These are phyloP conservation scores for Nyctibius grandis DNA, from an alignment of 2,797 vertebrate species.

Conservation along the genomic window DNA sequence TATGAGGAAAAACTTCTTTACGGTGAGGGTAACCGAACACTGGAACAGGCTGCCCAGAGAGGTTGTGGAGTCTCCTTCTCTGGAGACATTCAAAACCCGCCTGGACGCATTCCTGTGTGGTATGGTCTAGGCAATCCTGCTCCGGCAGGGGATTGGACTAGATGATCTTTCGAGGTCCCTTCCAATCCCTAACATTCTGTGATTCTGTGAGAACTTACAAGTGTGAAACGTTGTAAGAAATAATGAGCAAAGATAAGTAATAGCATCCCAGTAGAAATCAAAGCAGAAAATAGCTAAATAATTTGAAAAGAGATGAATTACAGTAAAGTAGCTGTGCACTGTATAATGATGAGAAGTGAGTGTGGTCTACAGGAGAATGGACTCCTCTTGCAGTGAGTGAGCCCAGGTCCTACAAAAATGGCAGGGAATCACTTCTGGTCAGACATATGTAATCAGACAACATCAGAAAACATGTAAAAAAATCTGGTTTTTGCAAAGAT, in stretches of 20 bases:
- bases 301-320: conserved; percentile 46
- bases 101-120: too few relatives aligned
- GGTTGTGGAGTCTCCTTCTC: too few relatives aligned
- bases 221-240: conserved; percentile 26
- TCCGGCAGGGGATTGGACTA: too few relatives aligned
- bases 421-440: neutral
- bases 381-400: neutral
- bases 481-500: neutral
- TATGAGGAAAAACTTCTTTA: too few relatives aligned
- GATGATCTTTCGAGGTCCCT: too few relatives aligned
- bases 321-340: conserved; percentile 23
- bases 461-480: neutral
- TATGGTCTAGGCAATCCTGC: too few relatives aligned
- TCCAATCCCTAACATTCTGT: too few relatives aligned
- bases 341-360: conserved; percentile 1
- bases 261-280: conserved; percentile 41
- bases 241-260: conserved; percentile 41
- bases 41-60: too few relatives aligned
- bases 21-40: too few relatives aligned
- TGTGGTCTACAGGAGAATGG: neutral
- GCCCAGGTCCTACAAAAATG: neutral
- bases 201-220: neutral
- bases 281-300: conserved; percentile 53
- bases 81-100: too few relatives aligned
- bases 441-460: neutral